Conservation (phyloP, 2,113 vertebrate genomes). For the Chloropsis cyanopogon region DNA sequence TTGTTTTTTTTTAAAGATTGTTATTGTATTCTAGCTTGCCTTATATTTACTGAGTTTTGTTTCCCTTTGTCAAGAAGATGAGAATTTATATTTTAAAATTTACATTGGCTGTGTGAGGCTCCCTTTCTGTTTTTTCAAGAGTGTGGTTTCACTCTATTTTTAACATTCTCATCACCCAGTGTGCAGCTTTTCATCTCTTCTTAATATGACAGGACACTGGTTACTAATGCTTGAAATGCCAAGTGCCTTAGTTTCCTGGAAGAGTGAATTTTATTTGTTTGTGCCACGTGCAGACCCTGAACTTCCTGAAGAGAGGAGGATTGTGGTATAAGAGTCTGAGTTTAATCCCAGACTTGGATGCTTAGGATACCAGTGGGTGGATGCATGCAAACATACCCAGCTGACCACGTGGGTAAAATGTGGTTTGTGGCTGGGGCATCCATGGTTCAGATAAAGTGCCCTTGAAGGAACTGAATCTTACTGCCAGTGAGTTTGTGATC, state of each 20-base stretch:
- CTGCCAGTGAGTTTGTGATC: neutral
- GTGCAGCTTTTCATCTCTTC: neutral
- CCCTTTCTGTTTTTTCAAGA: neutral
- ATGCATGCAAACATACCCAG: neutral
- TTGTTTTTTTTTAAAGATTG: neutral
- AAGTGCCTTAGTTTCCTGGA: neutral
- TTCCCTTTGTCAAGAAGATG: neutral
- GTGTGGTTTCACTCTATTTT: neutral
- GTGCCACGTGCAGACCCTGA: neutral
- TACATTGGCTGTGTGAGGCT: neutral
- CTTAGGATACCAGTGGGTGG: rapidly evolving
- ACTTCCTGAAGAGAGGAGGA: neutral
- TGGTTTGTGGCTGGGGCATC: neutral
- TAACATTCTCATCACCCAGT: neutral
- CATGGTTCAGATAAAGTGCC: neutral
- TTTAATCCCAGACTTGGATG: neutral
- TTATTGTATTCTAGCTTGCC: neutral
- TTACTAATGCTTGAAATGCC: neutral
- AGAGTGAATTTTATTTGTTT: neutral
- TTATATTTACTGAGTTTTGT: neutral
- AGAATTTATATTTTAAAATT: neutral
- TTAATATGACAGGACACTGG: neutral
- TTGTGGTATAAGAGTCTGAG: neutral
- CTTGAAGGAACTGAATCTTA: neutral
- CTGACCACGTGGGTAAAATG: neutral